A percentile compares a stretch with the other conserved stretches of the same genome.
Conservation (phyloP, 2,113 vertebrate species). For the Hypanus sabinus region DNA sequence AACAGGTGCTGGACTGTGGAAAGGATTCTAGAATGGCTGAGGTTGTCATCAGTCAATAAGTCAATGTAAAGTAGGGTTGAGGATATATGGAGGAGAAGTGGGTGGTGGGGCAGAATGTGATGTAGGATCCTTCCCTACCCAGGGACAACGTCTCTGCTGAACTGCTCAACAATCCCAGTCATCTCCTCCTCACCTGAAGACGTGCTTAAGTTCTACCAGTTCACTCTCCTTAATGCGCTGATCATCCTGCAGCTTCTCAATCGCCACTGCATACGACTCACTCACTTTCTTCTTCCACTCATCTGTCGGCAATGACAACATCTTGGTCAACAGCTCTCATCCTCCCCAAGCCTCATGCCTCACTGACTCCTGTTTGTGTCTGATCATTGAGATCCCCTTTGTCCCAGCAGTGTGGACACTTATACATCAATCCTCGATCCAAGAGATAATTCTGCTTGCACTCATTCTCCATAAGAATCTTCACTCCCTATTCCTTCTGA, state of each 20-base stretch:
- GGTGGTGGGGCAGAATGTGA: neutral
- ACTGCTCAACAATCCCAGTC: conserved; percentile 40
- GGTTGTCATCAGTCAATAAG: neutral
- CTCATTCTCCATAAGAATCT: too few relatives aligned
- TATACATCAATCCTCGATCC: too few relatives aligned
- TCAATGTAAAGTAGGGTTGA: too few relatives aligned
- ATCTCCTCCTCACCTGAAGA: conserved; percentile 70
- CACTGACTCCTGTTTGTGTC: too few relatives aligned
- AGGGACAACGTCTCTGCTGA: conserved; percentile 30
- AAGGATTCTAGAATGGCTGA: too few relatives aligned
- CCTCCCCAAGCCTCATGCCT: too few relatives aligned
- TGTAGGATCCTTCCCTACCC: neutral
- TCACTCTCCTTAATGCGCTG: conserved; percentile 76
- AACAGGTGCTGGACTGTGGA: too few relatives aligned
- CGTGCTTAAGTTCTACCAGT: conserved; percentile 66
- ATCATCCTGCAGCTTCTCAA: conserved; percentile 77
- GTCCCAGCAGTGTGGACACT: too few relatives aligned
- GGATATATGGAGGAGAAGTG: neutral
- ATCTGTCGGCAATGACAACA: conserved; percentile 55
- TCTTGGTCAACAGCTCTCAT: too few relatives aligned
- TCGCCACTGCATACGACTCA: conserved; percentile 77
- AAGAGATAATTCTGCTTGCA: too few relatives aligned
- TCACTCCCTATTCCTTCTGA: too few relatives aligned
- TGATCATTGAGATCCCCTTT: too few relatives aligned
- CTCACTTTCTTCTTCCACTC: conserved; percentile 97